Conservation (phyloP, 2,888 invertebrate genomes). For the Andricus quercusramuli region DNA sequence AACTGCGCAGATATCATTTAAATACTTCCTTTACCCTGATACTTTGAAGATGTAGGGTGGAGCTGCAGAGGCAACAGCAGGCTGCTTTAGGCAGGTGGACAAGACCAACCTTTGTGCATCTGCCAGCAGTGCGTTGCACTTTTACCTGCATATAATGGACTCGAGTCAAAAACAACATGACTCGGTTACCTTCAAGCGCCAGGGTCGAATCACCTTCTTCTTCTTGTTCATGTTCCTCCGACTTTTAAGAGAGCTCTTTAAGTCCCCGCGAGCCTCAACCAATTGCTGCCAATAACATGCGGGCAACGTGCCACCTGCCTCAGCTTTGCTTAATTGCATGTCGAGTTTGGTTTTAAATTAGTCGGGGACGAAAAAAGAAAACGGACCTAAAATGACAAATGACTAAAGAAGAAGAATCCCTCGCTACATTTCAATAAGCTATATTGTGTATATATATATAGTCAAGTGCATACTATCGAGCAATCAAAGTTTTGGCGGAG, state of each 20-base stretch:
- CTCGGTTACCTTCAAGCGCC: conserved; percentile 31
- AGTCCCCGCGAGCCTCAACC: background rate
- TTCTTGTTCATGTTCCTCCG: conserved; percentile 21
- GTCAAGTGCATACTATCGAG: background rate
- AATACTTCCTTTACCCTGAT: background rate
- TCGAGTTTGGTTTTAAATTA: conserved; percentile 54
- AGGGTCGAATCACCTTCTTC: conserved; percentile 7
- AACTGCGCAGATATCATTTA: background rate
- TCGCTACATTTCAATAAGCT: background rate
- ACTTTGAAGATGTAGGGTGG: conserved; percentile 12
- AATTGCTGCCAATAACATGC: conserved; percentile 40
- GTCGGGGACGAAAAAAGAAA: conserved; percentile 25
- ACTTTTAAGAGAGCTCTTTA: conserved; percentile 24
- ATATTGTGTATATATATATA: background rate
- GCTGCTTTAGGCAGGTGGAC: conserved; percentile 63
- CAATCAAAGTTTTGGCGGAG: background rate
- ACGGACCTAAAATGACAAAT: conserved; percentile 5
- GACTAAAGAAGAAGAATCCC: background rate
- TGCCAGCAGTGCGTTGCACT: conserved; percentile 62
- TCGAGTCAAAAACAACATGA: conserved; percentile 30
- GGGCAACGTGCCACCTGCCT: conserved; percentile 55
- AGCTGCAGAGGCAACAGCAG: conserved; percentile 55
- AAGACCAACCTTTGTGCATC: conserved; percentile 67
- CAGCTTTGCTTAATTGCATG: conserved; percentile 55
- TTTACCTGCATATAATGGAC: conserved; percentile 38